A percentile compares a stretch with the other conserved stretches of the same genome.
Evolutionary conservation across 2,113 vertebrate genomes (phyloP).

Genomic region (Myiozetetes cayanensis): DNA sequence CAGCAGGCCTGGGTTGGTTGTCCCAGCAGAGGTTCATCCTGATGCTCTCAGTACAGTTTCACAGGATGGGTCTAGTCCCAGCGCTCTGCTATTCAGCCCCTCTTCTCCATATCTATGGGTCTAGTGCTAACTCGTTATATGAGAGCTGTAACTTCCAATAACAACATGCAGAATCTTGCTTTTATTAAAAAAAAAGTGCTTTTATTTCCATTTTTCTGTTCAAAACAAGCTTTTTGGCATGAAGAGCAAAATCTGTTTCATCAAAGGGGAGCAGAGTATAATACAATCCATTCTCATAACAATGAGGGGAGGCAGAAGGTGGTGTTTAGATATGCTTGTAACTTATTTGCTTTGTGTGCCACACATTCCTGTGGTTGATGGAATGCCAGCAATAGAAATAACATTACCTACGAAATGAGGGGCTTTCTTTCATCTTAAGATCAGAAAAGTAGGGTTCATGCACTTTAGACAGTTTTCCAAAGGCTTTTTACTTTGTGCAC

Average conservation of each 20-base stretch:
- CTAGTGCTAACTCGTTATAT: not conserved
- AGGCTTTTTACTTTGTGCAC: not conserved
- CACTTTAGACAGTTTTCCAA: not conserved
- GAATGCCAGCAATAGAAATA: slow-evolving; percentile 48
- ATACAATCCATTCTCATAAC: slow-evolving; percentile 44
- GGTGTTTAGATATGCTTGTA: slow-evolving; percentile 40
- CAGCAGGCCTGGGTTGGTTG: not conserved
- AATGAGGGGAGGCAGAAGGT: slow-evolving; percentile 49
- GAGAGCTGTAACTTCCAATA: not conserved
- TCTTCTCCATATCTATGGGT: not conserved
- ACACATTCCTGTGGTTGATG: slow-evolving; percentile 37
- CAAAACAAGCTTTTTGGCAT: slow-evolving; percentile 31
- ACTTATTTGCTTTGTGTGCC: slow-evolving; percentile 40
- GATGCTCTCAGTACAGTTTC: accelerated
- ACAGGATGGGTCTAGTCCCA: not conserved
- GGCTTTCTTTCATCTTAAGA: slow-evolving; percentile 43
- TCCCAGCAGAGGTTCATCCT: not conserved
- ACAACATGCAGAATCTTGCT: slow-evolving; percentile 32
- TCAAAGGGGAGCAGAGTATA: slow-evolving; percentile 25
- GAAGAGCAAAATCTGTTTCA: slow-evolving; percentile 19
- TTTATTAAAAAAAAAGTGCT: slow-evolving; percentile 12
- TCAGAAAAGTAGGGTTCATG: slow-evolving; percentile 17
- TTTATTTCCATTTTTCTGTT: slow-evolving; percentile 44
- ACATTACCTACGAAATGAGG: slow-evolving; percentile 34
- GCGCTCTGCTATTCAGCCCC: not conserved